A percentile compares a stretch with the other conserved stretches of the same genome.
phyloP scores from a whole-genome alignment of 2,888 invertebrate genomes.

The Nesidiocoris tenuis region DNA sequence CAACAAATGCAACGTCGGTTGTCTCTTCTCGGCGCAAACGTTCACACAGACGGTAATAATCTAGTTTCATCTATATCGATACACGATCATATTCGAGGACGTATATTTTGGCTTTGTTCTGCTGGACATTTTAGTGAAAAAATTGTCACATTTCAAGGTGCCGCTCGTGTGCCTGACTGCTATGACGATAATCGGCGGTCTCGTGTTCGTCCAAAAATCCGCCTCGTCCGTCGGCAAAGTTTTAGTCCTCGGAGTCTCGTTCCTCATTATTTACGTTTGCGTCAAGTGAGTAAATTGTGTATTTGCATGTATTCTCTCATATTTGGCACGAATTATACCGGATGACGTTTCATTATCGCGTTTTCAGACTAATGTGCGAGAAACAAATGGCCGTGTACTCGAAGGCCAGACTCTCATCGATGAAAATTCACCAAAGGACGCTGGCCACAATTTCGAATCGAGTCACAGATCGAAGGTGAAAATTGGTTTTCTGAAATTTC shows the following conservation, averaged over 20 bases:
- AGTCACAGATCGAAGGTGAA: conserved; percentile 27
- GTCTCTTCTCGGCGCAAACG: conserved; percentile 20
- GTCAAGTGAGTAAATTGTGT: conserved; percentile 64
- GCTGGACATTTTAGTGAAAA: too few relatives aligned
- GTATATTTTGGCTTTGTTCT: background rate
- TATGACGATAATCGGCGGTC: conserved; percentile 22
- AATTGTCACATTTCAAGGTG: conserved; percentile 2
- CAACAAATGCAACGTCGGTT: conserved; percentile 21
- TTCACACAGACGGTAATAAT: conserved; percentile 25
- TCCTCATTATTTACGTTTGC: conserved; percentile 80
- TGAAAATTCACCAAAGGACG: conserved; percentile 62
- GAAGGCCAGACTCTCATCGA: conserved; percentile 82
- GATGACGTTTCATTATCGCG: too few relatives aligned
- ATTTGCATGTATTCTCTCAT: too few relatives aligned
- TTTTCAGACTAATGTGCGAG: conserved; percentile 75
- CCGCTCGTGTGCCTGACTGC: conserved; percentile 20
- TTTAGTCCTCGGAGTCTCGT: conserved; percentile 75
- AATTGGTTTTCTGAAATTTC: too few relatives aligned
- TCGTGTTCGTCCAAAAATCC: conserved; percentile 60
- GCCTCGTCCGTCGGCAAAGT: conserved; percentile 75
- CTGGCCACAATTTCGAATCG: conserved; percentile 44
- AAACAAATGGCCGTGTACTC: conserved; percentile 89
- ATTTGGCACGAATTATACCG: too few relatives aligned
- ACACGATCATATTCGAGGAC: too few relatives aligned
- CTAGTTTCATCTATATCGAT: background rate